phyloP scores from a whole-genome alignment of 2,797 vertebrate genomes.

The Octomys mimax region DNA sequence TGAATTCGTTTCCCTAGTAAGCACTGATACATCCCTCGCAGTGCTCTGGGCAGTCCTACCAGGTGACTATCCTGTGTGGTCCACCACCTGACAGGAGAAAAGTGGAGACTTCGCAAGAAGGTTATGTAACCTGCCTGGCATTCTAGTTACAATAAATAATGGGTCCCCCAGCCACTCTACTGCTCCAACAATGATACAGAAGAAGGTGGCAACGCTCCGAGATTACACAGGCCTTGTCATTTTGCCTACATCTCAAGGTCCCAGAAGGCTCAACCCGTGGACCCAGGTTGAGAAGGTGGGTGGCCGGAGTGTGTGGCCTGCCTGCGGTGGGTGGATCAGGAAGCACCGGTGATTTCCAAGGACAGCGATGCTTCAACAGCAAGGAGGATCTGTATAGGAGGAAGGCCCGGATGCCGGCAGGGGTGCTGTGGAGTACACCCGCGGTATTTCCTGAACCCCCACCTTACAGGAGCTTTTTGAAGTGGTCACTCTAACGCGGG shows the following conservation, averaged over 20 bases:
- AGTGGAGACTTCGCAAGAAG: conserved; percentile 27
- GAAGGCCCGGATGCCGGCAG: not conserved
- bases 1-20: not conserved
- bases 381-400: not conserved
- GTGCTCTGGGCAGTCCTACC: not conserved
- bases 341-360: not conserved
- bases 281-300: not conserved
- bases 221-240: not conserved
- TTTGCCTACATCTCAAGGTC: not conserved
- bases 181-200: not conserved
- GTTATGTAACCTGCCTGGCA: conserved; percentile 51
- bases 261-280: not conserved
- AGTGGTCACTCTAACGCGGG: not conserved
- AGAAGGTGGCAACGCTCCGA: not conserved
- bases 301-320: not conserved
- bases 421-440: not conserved
- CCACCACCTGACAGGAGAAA: not conserved
- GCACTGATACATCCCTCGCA: not conserved
- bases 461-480: not conserved
- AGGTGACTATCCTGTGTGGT: not conserved
- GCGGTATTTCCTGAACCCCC: not conserved
- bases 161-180: not conserved
- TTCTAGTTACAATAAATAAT: not conserved
- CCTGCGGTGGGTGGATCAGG: not conserved
- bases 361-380: not conserved